Percentiles rank a stretch among this genome's conserved stretches.
Evolutionary conservation across 1,140 invertebrate species (phyloP).

Genomic region (Zaprionus lachaisei): DNA sequence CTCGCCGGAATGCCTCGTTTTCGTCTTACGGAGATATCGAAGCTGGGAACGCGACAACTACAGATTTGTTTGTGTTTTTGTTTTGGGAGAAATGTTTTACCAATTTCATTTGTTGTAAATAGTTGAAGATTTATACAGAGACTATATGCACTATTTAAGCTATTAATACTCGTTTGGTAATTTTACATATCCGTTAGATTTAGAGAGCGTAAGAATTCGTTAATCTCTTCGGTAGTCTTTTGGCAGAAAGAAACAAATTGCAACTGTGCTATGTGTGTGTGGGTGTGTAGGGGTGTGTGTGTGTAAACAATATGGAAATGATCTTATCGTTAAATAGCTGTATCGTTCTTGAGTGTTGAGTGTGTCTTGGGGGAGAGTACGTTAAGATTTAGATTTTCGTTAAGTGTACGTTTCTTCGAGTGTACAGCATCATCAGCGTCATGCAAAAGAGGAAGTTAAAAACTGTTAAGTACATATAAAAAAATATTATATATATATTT

Average conservation of each 20-base stretch:
- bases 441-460: constrained; percentile 71
- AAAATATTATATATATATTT: constrained; percentile 57
- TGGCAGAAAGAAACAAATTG: constrained; percentile 12
- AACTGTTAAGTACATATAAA: constrained; percentile 75
- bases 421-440: constrained; percentile 36
- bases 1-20: neutral
- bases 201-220: constrained; percentile 39
- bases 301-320: constrained; percentile 73
- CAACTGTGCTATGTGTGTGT: constrained; percentile 19
- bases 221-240: constrained; percentile 1
- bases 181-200: constrained; percentile 65
- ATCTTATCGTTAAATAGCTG: constrained; percentile 31
- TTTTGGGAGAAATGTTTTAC: constrained; percentile 19
- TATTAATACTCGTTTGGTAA: constrained; percentile 80
- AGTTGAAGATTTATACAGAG: constrained; percentile 70
- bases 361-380: neutral
- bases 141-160: constrained; percentile 71
- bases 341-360: neutral
- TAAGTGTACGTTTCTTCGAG: neutral
- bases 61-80: neutral
- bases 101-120: constrained; percentile 38
- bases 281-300: neutral
- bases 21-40: neutral
- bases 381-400: constrained; percentile 11
- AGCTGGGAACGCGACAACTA: constrained; percentile 9